These are phyloP conservation scores for Merodon equestris DNA, from an alignment of 2,888 invertebrate species.

Conservation along the genomic window DNA sequence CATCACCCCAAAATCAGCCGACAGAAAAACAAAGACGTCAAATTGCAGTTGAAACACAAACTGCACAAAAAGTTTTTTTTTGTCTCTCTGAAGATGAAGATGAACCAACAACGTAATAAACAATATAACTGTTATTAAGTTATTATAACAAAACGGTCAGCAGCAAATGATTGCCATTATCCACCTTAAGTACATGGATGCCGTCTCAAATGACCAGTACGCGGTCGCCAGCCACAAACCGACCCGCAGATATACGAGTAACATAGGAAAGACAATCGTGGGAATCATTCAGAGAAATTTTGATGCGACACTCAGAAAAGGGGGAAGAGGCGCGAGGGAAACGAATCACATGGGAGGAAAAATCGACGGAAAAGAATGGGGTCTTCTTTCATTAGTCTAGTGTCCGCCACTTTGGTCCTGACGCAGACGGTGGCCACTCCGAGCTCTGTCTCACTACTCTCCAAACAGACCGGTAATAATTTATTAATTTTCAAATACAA, in stretches of 20 bases:
- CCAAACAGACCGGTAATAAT: conserved; percentile 19
- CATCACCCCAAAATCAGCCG: neutral
- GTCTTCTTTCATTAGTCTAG: conserved; percentile 33
- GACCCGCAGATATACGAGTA: too few species aligned
- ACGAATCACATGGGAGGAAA: conserved; percentile 18
- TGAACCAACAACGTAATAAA: conserved; percentile 6
- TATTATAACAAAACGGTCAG: conserved; percentile 51
- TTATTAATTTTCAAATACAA: conserved; percentile 39
- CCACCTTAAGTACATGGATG: conserved; percentile 30
- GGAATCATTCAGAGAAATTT: conserved; percentile 52
- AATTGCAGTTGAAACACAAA: conserved; percentile 12
- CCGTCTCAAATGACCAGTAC: conserved; percentile 27
- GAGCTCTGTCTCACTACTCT: conserved; percentile 13
- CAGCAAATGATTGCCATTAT: conserved; percentile 46
- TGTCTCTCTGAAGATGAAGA: neutral
- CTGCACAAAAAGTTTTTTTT: conserved; percentile 18
- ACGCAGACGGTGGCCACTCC: conserved; percentile 11
- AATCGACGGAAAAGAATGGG: neutral
- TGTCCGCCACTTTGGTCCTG: neutral
- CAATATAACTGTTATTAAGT: conserved; percentile 52
- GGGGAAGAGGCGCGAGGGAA: conserved; percentile 6
- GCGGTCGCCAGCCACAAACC: conserved; percentile 17
- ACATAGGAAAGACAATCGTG: conserved; percentile 55
- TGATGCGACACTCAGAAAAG: conserved; percentile 7
- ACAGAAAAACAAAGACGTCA: neutral